Evolutionary conservation across 2,113 vertebrate species (phyloP).

Genomic region (Sula dactylatra): DNA sequence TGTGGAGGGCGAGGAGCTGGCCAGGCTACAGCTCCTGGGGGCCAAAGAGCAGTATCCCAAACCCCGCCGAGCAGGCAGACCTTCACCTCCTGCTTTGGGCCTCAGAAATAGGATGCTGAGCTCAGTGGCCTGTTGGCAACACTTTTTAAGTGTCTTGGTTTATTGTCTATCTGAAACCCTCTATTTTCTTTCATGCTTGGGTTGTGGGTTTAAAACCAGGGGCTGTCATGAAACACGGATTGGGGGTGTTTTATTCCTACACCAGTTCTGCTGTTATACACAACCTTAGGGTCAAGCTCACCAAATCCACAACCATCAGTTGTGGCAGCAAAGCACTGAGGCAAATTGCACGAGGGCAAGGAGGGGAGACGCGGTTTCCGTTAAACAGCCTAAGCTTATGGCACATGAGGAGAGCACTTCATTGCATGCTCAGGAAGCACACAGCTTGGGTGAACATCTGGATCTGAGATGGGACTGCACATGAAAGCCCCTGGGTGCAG

Average conservation of each 20-base stretch:
- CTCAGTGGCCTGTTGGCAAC: not conserved
- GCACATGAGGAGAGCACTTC: not conserved
- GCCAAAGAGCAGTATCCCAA: not conserved
- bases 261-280: not conserved
- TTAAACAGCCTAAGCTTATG: not conserved
- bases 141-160: not conserved
- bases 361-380: accelerated
- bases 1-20: not conserved
- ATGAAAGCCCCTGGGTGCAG: accelerated
- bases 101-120: not conserved
- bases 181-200: not conserved
- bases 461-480: not conserved
- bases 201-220: not conserved
- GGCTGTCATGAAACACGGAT: not conserved
- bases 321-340: not conserved
- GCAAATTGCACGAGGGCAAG: accelerated
- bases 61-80: not conserved
- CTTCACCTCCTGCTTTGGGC: not conserved
- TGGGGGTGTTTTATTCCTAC: not conserved
- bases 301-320: not conserved
- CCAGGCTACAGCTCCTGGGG: not conserved
- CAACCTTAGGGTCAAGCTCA: not conserved
- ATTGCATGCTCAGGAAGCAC: not conserved
- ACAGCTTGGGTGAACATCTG: not conserved
- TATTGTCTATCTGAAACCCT: not conserved